phyloP scores from a whole-genome alignment of 2,888 invertebrate species.

The Gibbula magus region DNA sequence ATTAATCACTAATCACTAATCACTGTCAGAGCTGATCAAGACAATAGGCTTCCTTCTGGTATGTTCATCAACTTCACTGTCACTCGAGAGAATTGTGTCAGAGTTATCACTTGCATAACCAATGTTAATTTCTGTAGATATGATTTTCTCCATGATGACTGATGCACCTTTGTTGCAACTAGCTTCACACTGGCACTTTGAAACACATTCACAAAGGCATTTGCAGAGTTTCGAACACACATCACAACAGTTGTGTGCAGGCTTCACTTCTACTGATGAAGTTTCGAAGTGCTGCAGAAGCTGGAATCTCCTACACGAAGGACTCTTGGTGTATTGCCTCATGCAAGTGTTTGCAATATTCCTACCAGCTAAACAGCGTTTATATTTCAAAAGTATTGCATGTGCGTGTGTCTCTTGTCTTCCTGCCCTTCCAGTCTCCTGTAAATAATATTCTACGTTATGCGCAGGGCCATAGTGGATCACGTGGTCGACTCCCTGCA shows the following conservation, averaged over 20 bases:
- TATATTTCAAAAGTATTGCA: background rate
- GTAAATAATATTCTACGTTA: background rate
- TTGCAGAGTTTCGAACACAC: background rate
- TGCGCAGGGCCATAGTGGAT: background rate
- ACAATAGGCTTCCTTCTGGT: background rate
- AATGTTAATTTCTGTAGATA: background rate
- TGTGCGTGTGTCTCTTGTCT: background rate
- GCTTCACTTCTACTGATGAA: background rate
- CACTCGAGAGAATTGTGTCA: background rate
- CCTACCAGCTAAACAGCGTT: background rate
- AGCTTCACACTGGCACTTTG: background rate
- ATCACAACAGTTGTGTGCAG: background rate
- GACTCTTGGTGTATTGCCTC: background rate
- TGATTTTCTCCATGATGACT: background rate
- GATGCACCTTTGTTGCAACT: background rate
- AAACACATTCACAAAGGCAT: background rate
- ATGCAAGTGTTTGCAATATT: background rate
- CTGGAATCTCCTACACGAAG: background rate
- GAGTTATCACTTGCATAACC: background rate
- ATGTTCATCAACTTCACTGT: background rate
- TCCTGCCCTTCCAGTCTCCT: background rate
- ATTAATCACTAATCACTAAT: background rate
- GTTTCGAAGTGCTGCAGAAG: background rate
- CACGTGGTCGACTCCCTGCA: background rate
- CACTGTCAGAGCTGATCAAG: background rate